These are phyloP conservation scores for Mormyrus hasselquistii DNA, from an alignment of 2,797 vertebrate genomes.

Conservation along the genomic window DNA sequence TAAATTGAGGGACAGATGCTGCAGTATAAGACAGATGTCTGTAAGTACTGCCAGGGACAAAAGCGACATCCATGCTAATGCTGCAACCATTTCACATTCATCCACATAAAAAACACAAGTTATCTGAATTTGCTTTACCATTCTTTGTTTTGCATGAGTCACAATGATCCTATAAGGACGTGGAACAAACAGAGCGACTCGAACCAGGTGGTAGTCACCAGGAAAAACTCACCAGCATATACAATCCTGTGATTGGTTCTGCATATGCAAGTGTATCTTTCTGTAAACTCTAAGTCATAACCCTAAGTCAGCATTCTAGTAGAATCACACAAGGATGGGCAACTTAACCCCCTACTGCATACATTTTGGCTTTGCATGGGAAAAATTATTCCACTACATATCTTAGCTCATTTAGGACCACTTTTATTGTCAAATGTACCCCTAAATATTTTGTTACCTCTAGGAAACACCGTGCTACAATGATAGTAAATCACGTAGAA, in stretches of 20 bases:
- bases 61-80: not conserved
- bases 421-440: not conserved
- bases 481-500: not conserved
- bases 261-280: not conserved
- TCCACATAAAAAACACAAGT: not conserved
- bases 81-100: not conserved
- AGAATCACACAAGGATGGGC: not conserved
- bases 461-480: not conserved
- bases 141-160: not conserved
- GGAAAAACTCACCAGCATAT: not conserved
- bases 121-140: not conserved
- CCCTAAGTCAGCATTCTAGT: not conserved
- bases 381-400: not conserved
- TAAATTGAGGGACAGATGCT: constrained; percentile 83
- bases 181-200: not conserved
- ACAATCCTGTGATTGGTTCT: not conserved
- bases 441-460: not conserved
- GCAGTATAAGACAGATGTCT: constrained; percentile 19
- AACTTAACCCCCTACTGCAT: not conserved
- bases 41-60: not conserved
- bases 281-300: not conserved
- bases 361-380: not conserved
- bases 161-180: not conserved
- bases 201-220: not conserved
- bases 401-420: not conserved